Evolutionary conservation across 2,797 vertebrate genomes (phyloP).

Genomic region (Anisognathus igniventris): DNA sequence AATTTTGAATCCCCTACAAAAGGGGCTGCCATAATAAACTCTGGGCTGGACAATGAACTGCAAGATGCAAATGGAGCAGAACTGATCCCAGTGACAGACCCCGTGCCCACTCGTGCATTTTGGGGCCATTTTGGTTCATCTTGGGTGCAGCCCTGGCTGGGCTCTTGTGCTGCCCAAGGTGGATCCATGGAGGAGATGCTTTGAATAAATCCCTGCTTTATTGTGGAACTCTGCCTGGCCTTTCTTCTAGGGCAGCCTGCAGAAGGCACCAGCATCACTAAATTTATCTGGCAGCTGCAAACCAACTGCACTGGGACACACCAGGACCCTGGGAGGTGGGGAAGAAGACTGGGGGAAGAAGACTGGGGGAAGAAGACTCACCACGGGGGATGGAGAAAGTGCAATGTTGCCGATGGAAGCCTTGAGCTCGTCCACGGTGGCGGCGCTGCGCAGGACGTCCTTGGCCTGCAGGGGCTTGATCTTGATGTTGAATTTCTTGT

Average conservation of each 20-base stretch:
- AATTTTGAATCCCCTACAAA: neutral
- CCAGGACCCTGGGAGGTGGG: too few relatives aligned
- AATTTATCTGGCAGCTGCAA: neutral
- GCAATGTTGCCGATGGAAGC: slow-evolving; percentile 93
- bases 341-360: too few relatives aligned
- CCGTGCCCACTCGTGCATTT: too few relatives aligned
- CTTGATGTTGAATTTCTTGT: slow-evolving; percentile 94
- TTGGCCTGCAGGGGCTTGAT: slow-evolving; percentile 91
- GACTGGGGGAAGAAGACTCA: slow-evolving; percentile 72
- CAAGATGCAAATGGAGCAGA: neutral
- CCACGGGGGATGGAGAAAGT: slow-evolving; percentile 92
- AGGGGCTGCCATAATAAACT: neutral
- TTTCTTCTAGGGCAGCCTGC: neutral
- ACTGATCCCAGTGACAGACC: neutral
- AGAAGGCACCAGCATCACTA: neutral
- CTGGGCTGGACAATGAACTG: neutral
- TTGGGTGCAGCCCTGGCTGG: too few relatives aligned
- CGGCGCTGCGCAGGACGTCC: slow-evolving; percentile 82
- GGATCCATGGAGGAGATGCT: neutral
- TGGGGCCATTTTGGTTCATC: too few relatives aligned
- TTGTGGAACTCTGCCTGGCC: neutral
- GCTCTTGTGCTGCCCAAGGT: neutral
- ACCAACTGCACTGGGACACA: neutral
- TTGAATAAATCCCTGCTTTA: neutral
- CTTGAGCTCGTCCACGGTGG: slow-evolving; percentile 91